A percentile compares a stretch with the other conserved stretches of the same genome.
phyloP scores from a whole-genome alignment of 2,113 vertebrate species.

The Cynopterus brachyotis region DNA sequence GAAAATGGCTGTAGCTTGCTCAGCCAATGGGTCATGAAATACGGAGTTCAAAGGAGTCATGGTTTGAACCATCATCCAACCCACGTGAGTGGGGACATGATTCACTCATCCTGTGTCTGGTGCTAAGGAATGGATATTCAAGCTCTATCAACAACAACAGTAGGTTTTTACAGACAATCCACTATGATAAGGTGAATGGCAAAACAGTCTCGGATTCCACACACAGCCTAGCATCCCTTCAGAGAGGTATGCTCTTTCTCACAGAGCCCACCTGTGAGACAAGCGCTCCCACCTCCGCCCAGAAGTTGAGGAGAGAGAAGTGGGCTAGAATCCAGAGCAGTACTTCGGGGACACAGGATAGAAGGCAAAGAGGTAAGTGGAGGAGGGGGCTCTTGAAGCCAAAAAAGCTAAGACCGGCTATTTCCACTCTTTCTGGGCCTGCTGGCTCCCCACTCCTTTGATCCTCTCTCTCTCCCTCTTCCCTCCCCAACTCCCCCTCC shows the following conservation, averaged over 20 bases:
- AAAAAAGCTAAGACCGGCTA: not conserved
- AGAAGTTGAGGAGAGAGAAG: not conserved
- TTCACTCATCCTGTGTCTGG: not conserved
- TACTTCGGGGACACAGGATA: not conserved
- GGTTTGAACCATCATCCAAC: not conserved
- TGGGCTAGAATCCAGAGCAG: rapidly evolving
- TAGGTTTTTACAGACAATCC: not conserved
- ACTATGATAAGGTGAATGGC: not conserved
- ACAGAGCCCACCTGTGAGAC: not conserved
- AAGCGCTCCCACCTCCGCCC: not conserved
- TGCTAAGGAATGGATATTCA: not conserved
- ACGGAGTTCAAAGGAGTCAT: not conserved
- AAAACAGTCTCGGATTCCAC: not conserved
- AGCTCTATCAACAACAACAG: not conserved
- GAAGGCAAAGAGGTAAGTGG: not conserved
- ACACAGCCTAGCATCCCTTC: not conserved
- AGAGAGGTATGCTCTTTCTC: not conserved
- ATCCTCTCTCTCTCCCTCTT: too few relatives aligned
- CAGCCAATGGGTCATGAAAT: not conserved
- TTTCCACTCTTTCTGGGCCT: not conserved
- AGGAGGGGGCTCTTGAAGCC: not conserved
- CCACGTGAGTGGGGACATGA: not conserved
- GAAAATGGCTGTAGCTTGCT: not conserved
- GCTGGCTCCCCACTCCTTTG: too few relatives aligned
- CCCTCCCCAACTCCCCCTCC: not conserved